Evolutionary conservation across 1,140 invertebrate genomes (phyloP).

Genomic region (Pseudomyrmex gracilis): DNA sequence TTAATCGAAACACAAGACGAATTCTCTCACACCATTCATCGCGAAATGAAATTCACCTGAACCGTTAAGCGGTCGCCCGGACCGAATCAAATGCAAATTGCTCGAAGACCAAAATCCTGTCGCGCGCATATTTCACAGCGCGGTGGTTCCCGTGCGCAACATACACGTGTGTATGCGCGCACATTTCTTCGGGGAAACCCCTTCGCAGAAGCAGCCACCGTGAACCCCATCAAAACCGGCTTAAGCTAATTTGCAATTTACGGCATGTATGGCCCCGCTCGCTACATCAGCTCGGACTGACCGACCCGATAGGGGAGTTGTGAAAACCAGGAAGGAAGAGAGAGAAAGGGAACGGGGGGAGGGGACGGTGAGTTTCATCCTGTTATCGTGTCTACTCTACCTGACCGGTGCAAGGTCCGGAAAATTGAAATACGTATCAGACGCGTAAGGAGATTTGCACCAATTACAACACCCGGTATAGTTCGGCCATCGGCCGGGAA

Average conservation of each 20-base stretch:
- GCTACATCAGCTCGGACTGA: slow-evolving; percentile 49
- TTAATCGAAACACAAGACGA: slow-evolving; percentile 28
- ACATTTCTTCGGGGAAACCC: slow-evolving; percentile 16
- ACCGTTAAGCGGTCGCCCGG: slow-evolving; percentile 33
- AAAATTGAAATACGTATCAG: slow-evolving; percentile 68
- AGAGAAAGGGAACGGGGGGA: background rate
- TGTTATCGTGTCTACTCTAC: slow-evolving; percentile 36
- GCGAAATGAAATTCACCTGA: slow-evolving; percentile 27
- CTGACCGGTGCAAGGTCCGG: background rate
- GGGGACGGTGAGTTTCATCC: slow-evolving; percentile 42
- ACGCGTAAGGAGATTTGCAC: slow-evolving; percentile 68
- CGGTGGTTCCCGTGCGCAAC: background rate
- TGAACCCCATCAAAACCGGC: slow-evolving; percentile 70
- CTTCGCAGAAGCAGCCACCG: background rate
- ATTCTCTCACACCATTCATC: background rate
- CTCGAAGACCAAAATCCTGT: slow-evolving; percentile 8
- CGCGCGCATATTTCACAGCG: slow-evolving; percentile 33
- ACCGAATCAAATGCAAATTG: slow-evolving; percentile 54
- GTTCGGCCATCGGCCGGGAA: slow-evolving; percentile 39
- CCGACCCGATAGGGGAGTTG: background rate
- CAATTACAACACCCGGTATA: slow-evolving; percentile 64
- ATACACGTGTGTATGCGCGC: background rate
- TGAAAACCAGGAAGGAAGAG: background rate
- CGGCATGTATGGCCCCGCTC: slow-evolving; percentile 54
- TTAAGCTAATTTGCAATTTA: slow-evolving; percentile 76